Evolutionary conservation across 2,113 vertebrate species (phyloP), one percentile per base, ranked within the genome.

Genomic region (Leptodactylus fuscus): DNA sequence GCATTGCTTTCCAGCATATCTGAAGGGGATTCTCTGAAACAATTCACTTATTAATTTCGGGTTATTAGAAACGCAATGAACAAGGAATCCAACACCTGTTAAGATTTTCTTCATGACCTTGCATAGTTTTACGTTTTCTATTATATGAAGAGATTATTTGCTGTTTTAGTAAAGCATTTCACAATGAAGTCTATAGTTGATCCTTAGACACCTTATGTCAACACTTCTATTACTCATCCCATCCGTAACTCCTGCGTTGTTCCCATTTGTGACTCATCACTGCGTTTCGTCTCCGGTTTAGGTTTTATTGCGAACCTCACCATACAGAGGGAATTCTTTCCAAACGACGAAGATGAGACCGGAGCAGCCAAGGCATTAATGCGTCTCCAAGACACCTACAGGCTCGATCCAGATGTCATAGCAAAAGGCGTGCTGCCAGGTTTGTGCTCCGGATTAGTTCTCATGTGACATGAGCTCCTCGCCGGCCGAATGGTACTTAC

Each of bases 361-460:
- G 98, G 98, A 22, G 97, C 97, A 0, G 98, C 97, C 0, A 98
- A 96, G 88, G 98, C 98, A 0, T 91, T 99, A 87, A 97, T 99
- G 97, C 96, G 97, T 22, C 95, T 99, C 83, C 98, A 99, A 91
- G 97, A 99, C 92, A 99, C 98, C 0, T 99, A 99, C 69, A 96
- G 93, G 78, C 94, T 99, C 90, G 98, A 99, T 89, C 88, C 98
- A 0, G 97, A 97, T 81, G 97, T 92, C 0, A 97, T 99, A 67
- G 95, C 97, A 71, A 95, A 92, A 88, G 98, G 97, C 32, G 95
- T 94, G 48, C 91, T 99, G 65, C 97, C 97, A 92, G 98, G 98
- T 97, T n/a, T 79, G 34, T 4, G 34, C 82, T 44, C 3, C 44
- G 27, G 22, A n/a, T 38, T 55, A 24, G 16, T 79, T 24, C 49